phyloP scores from a whole-genome alignment of 2,113 vertebrate species.

The Sterrhoptilus dennistouni region DNA sequence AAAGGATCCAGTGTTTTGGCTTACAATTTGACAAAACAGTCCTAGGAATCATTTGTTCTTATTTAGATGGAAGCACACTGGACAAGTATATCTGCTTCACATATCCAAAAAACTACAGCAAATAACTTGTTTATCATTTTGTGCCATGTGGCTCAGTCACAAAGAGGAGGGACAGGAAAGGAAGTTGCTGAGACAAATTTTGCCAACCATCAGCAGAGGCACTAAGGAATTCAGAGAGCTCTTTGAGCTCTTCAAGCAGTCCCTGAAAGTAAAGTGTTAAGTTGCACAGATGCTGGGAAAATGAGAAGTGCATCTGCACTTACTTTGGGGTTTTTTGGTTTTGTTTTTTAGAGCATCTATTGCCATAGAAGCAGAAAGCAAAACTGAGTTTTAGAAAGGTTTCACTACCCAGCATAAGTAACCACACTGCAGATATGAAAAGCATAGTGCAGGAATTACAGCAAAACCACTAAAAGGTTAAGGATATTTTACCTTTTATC shows the following conservation, averaged over 20 bases:
- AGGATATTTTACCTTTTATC: background rate
- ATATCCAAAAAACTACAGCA: background rate
- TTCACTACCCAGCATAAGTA: background rate
- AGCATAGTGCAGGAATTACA: background rate
- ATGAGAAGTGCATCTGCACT: background rate
- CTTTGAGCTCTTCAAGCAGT: fast-evolving
- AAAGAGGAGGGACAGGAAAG: background rate
- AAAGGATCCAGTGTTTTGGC: background rate
- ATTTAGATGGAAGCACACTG: background rate
- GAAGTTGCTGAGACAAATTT: background rate
- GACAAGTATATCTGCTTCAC: background rate
- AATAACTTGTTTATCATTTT: background rate
- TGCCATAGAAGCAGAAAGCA: background rate
- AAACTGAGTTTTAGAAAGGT: background rate
- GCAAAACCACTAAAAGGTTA: background rate
- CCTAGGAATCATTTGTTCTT: background rate
- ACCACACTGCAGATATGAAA: background rate
- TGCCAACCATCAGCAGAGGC: background rate
- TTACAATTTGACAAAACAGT: background rate
- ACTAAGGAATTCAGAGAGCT: background rate
- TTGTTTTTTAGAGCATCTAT: background rate
- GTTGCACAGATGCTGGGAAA: background rate
- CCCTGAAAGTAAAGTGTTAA: background rate
- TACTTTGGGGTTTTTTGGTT: background rate
- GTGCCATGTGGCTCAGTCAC: background rate